These are phyloP conservation scores for Parnassius smintheus DNA, from an alignment of 2,888 invertebrate genomes.

Conservation along the genomic window DNA sequence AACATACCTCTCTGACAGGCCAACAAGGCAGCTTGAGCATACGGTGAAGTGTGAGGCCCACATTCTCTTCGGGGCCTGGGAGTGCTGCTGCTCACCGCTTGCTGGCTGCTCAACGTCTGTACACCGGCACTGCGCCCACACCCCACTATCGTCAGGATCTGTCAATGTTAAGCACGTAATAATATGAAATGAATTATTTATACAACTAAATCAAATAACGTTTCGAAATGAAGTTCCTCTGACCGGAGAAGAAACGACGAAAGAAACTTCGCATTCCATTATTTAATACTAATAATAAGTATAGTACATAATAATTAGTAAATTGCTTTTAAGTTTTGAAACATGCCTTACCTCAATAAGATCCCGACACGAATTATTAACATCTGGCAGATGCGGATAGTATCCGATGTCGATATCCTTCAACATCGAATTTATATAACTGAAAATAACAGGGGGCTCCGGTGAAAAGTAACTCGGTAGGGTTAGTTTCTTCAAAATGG, in stretches of 20 bases:
- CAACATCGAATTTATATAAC: slow-evolving; percentile 85
- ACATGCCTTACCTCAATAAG: slow-evolving; percentile 83
- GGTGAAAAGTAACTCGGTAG: slow-evolving; percentile 82
- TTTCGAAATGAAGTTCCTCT: no score
- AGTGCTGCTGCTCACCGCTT: slow-evolving; percentile 56
- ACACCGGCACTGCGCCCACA: slow-evolving; percentile 54
- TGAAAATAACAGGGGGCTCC: slow-evolving; percentile 86
- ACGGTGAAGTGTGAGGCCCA: slow-evolving; percentile 32
- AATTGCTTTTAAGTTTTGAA: no score
- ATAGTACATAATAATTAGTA: no score
- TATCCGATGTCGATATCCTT: slow-evolving; percentile 74
- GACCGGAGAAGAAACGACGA: no score
- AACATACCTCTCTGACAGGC: slow-evolving; percentile 49
- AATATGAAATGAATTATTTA: no score
- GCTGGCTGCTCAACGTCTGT: slow-evolving; percentile 46
- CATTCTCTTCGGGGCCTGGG: slow-evolving; percentile 16
- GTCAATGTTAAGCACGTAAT: background rate
- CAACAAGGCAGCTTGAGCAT: slow-evolving; percentile 47
- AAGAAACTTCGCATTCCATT: no score
- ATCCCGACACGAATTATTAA: slow-evolving; percentile 87
- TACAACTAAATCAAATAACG: no score
- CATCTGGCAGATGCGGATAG: slow-evolving; percentile 87
- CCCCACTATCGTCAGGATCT: slow-evolving; percentile 54
- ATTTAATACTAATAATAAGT: no score
- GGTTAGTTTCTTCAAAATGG: slow-evolving; percentile 79